Evolutionary conservation across 2,797 vertebrate species (phyloP).

Genomic region (Enteromius afrohamiltoni): DNA sequence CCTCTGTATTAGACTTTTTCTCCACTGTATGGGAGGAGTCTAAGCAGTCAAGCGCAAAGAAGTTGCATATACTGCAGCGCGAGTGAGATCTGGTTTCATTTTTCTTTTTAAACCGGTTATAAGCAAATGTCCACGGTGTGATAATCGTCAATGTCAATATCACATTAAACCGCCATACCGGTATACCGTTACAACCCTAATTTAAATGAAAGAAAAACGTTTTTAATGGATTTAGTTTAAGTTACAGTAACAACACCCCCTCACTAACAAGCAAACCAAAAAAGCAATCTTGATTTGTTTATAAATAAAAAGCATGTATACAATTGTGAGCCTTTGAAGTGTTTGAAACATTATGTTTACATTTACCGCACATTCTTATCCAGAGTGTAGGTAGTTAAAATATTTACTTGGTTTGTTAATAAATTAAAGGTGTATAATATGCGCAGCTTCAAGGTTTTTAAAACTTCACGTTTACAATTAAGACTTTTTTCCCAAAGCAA

Average conservation of each 20-base stretch:
- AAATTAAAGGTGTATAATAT: background rate
- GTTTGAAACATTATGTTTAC: background rate
- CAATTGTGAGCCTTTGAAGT: background rate
- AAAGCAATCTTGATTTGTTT: background rate
- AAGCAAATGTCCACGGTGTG: no score
- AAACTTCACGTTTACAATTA: background rate
- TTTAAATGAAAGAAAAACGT: background rate
- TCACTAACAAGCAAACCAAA: background rate
- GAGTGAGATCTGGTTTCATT: no score
- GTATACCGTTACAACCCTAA: no score
- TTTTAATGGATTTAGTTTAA: background rate
- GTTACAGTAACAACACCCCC: background rate
- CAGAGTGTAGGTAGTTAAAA: background rate
- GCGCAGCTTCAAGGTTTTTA: background rate
- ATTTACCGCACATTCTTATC: background rate
- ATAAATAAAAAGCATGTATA: background rate
- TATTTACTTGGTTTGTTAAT: background rate
- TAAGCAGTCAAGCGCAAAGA: no score
- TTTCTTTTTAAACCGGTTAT: no score
- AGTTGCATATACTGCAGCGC: no score
- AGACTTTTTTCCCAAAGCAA: background rate
- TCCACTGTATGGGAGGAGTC: no score
- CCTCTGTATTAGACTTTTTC: no score
- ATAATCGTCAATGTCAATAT: no score
- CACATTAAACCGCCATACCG: no score